A percentile compares a stretch with the other conserved stretches of the same genome.
phyloP scores from a whole-genome alignment of 1,140 invertebrate genomes.

The Drosophila melanica region DNA sequence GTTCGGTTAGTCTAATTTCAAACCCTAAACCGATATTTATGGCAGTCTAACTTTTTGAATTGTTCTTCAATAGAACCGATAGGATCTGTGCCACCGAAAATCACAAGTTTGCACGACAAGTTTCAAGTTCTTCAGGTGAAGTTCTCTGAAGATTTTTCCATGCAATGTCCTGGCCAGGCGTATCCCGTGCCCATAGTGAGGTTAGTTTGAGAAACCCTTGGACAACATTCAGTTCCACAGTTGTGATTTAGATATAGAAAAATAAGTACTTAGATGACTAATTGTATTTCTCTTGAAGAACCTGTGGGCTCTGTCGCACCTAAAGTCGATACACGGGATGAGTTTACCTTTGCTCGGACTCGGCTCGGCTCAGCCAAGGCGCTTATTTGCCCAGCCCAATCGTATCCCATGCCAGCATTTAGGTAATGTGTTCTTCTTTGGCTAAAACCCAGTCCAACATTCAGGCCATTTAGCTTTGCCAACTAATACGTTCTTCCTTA shows the following conservation, averaged over 20 bases:
- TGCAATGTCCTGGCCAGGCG: conserved; percentile 88
- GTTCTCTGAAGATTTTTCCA: conserved; percentile 86
- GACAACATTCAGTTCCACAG: conserved; percentile 45
- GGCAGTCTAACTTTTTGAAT: neutral
- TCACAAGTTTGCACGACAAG: conserved; percentile 85
- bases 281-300: conserved; percentile 84
- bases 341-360: conserved; percentile 83
- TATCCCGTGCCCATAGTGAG: conserved; percentile 88
- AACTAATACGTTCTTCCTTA: conserved; percentile 54
- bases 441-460: conserved; percentile 24
- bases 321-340: conserved; percentile 86
- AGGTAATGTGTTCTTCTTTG: conserved; percentile 83
- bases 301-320: conserved; percentile 89
- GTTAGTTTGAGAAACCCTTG: conserved; percentile 82
- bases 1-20: conserved; percentile 85
- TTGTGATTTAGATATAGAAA: too few species aligned
- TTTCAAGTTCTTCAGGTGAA: conserved; percentile 86
- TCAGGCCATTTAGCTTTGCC: conserved; percentile 24
- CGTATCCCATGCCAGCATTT: conserved; percentile 87
- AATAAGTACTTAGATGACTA: neutral
- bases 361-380: conserved; percentile 84
- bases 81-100: conserved; percentile 88
- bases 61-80: conserved; percentile 86
- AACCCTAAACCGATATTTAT: conserved; percentile 14
- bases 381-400: conserved; percentile 87